Evolutionary conservation across 2,797 vertebrate genomes (phyloP).

Genomic region (Pyrocephalus nanus): DNA sequence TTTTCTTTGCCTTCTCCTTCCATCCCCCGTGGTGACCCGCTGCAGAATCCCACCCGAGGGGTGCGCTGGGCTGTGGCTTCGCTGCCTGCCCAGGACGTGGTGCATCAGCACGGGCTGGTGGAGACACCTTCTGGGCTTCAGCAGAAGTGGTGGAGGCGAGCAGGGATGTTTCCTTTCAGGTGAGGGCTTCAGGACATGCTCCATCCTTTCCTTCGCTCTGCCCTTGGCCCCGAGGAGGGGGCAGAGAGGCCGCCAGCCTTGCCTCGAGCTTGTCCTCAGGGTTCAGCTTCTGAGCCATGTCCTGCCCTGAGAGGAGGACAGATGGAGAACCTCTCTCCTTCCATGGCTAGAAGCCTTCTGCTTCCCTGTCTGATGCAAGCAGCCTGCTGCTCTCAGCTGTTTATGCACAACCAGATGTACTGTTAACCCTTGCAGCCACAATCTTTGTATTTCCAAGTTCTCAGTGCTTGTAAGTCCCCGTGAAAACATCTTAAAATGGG

Average conservation of each 20-base stretch:
- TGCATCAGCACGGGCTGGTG: background rate
- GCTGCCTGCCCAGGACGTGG: background rate
- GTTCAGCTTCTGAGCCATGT: background rate
- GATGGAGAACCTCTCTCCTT: background rate
- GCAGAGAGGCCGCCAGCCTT: background rate
- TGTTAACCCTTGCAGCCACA: background rate
- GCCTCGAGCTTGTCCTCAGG: background rate
- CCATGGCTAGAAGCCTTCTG: background rate
- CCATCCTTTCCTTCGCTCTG: background rate
- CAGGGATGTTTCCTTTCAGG: background rate
- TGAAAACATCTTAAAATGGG: background rate
- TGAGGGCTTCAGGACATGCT: background rate
- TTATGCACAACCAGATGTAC: background rate
- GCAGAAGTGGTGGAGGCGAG: background rate
- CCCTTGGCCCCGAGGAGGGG: background rate
- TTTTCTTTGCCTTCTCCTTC: background rate
- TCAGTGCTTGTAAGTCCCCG: background rate
- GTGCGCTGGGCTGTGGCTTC: background rate
- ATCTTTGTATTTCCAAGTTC: background rate
- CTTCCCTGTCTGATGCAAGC: background rate
- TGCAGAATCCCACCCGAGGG: background rate
- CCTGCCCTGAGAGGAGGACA: background rate
- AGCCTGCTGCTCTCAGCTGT: background rate
- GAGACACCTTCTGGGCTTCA: slow-evolving; percentile 71
- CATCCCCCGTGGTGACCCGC: background rate